These are phyloP conservation scores for Alsophila aescularia DNA, from an alignment of 2,888 invertebrate genomes.

Conservation along the genomic window DNA sequence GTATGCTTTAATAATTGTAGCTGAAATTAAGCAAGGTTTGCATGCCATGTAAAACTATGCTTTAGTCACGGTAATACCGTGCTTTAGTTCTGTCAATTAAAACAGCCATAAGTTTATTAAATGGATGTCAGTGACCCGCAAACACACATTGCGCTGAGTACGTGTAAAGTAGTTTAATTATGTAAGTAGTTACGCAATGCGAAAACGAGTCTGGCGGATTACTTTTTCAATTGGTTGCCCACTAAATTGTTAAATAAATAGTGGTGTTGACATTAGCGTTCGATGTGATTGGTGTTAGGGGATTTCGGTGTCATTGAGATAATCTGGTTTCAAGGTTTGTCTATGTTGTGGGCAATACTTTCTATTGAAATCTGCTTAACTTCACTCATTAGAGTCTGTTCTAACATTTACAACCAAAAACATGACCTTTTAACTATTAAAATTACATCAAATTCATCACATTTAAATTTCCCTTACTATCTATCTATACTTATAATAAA, in stretches of 20 bases:
- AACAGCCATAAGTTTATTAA: neutral
- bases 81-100: too few species aligned
- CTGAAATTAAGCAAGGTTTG: too few species aligned
- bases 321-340: constrained; percentile 8
- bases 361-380: too few species aligned
- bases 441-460: too few species aligned
- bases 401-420: too few species aligned
- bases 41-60: neutral
- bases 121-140: constrained; percentile 47
- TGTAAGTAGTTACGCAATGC: constrained; percentile 39
- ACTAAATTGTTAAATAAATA: constrained; percentile 25
- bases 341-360: neutral
- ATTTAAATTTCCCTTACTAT: too few species aligned
- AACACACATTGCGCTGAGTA: constrained; percentile 41
- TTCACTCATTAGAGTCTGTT: too few species aligned
- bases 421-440: too few species aligned
- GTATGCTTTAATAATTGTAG: too few species aligned
- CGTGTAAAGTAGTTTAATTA: constrained; percentile 33
- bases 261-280: constrained; percentile 18
- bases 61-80: too few species aligned
- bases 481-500: too few species aligned
- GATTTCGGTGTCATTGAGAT: constrained; percentile 14
- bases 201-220: constrained; percentile 15
- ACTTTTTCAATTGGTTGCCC: constrained; percentile 28
- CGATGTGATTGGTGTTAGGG: constrained; percentile 11